Evolutionary conservation across 2,888 invertebrate genomes (phyloP).

Genomic region (Ichneumon xanthorius): DNA sequence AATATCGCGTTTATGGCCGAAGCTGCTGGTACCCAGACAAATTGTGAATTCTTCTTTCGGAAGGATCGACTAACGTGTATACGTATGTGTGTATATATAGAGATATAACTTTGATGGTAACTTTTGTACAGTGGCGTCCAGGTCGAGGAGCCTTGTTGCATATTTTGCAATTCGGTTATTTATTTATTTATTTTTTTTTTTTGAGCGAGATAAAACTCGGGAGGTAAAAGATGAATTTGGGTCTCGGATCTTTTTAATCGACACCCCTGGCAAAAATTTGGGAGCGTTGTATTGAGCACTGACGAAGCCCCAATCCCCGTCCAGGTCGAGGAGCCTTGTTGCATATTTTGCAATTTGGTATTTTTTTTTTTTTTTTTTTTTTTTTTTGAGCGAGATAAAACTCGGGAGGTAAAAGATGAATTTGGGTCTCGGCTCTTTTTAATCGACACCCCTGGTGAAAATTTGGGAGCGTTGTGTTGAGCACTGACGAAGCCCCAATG

Average conservation of each 20-base stretch:
- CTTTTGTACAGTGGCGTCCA: background rate
- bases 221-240: background rate
- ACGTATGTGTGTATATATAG: background rate
- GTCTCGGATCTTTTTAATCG: no score
- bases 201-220: background rate
- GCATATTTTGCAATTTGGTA: background rate
- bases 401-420: background rate
- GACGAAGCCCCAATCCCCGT: no score
- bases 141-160: background rate
- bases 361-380: background rate
- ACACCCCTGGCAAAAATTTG: no score
- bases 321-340: no score
- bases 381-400: background rate
- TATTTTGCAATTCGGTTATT: background rate
- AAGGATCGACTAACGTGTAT: slow-evolving; percentile 41
- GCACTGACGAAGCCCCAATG: no score
- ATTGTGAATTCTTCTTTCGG: slow-evolving; percentile 67
- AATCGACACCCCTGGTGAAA: no score
- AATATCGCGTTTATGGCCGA: slow-evolving; percentile 74
- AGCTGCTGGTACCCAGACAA: slow-evolving; percentile 67
- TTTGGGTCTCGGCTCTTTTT: background rate
- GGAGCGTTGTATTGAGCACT: no score
- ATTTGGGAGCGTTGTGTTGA: no score
- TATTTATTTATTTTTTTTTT: no score
- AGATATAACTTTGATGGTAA: background rate